Evolutionary conservation across 2,797 vertebrate species (phyloP).

Genomic region (Notoglanidium macrostoma): DNA sequence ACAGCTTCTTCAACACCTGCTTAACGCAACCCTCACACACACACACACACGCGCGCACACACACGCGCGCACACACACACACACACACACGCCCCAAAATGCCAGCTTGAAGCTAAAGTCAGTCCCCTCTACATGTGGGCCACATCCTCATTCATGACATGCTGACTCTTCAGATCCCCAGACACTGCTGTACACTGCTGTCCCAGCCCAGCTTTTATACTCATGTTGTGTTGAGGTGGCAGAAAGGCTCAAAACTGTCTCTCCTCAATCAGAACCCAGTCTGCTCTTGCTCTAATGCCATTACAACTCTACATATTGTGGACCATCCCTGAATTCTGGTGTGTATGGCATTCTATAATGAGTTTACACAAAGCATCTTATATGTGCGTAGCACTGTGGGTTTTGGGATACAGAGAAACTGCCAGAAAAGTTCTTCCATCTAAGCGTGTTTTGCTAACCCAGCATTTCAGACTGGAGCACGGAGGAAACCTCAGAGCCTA

Average conservation of each 20-base stretch:
- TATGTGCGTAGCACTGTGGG: conserved; percentile 40
- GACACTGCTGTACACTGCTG: neutral
- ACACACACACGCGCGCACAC: conserved; percentile 2
- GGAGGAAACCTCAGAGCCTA: conserved; percentile 49
- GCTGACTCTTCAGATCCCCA: conserved; percentile 2
- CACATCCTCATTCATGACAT: conserved; percentile 16
- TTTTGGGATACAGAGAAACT: conserved; percentile 24
- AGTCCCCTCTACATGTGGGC: neutral
- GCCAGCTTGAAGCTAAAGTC: conserved; percentile 25
- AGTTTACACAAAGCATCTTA: conserved; percentile 41
- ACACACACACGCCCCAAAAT: neutral
- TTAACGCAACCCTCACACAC: conserved; percentile 36
- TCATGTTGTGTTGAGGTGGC: neutral
- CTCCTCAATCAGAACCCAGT: conserved; percentile 1
- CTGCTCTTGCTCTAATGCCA: conserved; percentile 11
- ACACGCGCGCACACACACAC: neutral
- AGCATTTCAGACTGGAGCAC: conserved; percentile 42
- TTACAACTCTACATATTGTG: conserved; percentile 5
- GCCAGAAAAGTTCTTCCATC: conserved; percentile 32
- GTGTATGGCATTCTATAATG: conserved; percentile 28
- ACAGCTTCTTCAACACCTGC: conserved; percentile 52
- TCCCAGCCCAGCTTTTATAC: neutral
- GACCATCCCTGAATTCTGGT: conserved; percentile 9
- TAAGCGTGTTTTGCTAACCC: conserved; percentile 46
- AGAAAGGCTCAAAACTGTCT: conserved; percentile 34